phyloP scores from a whole-genome alignment of 2,888 invertebrate species.

The Drosophila multiciliata region DNA sequence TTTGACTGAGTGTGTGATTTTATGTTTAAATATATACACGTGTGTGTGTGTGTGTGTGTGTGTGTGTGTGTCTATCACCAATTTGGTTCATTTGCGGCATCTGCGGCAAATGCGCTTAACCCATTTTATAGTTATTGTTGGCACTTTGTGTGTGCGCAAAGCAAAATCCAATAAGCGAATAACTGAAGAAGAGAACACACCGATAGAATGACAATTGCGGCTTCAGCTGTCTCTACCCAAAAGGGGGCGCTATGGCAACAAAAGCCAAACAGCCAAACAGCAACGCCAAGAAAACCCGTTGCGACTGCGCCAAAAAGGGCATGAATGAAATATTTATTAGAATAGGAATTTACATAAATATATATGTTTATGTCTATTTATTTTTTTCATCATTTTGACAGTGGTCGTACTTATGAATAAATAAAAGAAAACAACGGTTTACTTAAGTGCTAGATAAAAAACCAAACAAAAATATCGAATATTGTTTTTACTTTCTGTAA shows the following conservation, averaged over 20 bases:
- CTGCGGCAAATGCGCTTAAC: constrained; percentile 58
- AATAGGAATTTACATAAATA: background rate
- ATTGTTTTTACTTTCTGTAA: background rate
- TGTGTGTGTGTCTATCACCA: constrained; percentile 30
- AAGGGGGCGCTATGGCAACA: constrained; percentile 35
- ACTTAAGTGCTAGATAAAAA: background rate
- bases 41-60: constrained; percentile 8
- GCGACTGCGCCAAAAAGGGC: constrained; percentile 48
- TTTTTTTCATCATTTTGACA: background rate
- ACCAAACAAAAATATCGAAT: background rate
- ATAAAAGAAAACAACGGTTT: background rate
- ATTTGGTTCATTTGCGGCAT: constrained; percentile 44
- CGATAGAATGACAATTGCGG: constrained; percentile 49
- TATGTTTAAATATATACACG: background rate
- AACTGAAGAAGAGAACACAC: constrained; percentile 27
- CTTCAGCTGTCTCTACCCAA: constrained; percentile 13
- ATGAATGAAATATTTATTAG: constrained; percentile 15
- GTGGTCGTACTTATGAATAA: too few relatives aligned
- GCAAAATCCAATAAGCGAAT: constrained; percentile 53
- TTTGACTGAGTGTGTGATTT: constrained; percentile 5
- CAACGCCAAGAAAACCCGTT: constrained; percentile 21
- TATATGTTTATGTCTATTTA: background rate
- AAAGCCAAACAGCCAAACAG: constrained; percentile 2
- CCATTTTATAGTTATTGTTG: constrained; percentile 48
- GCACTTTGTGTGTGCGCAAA: constrained; percentile 41